phyloP scores from a whole-genome alignment of 1,140 invertebrate species.

The Cyclargus thomasi region DNA sequence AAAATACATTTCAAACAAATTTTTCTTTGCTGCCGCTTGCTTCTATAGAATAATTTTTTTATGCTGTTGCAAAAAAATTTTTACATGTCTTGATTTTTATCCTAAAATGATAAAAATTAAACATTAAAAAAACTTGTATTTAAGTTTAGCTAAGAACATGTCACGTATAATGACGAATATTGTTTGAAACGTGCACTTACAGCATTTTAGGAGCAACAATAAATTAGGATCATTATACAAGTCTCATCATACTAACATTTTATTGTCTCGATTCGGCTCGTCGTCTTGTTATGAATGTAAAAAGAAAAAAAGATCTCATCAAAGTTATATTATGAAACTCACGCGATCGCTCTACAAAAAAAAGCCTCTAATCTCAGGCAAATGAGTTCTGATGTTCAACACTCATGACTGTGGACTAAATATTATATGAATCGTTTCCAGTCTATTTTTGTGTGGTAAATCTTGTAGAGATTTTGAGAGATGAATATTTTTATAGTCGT shows the following conservation, averaged over 20 bases:
- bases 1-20: too few relatives aligned
- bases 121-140: too few relatives aligned
- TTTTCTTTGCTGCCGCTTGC: too few relatives aligned
- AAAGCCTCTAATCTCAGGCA: slow-evolving; percentile 24
- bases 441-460: not conserved
- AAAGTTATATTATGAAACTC: slow-evolving; percentile 61
- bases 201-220: slow-evolving; percentile 46
- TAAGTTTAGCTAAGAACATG: too few relatives aligned
- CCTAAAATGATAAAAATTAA: too few relatives aligned
- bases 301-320: slow-evolving; percentile 55
- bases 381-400: slow-evolving; percentile 20
- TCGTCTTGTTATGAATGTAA: slow-evolving; percentile 64
- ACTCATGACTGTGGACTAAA: slow-evolving; percentile 10
- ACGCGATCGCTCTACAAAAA: slow-evolving; percentile 43
- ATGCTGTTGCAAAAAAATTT: too few relatives aligned
- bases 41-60: too few relatives aligned
- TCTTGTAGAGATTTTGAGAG: not conserved
- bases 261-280: slow-evolving; percentile 68
- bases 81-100: too few relatives aligned
- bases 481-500: not conserved
- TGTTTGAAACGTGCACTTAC: too few relatives aligned
- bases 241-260: slow-evolving; percentile 64
- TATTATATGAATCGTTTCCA: not conserved
- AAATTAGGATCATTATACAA: slow-evolving; percentile 66
- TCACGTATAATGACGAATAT: too few relatives aligned